Conservation (phyloP, 1,140 invertebrate genomes). For the Zophobas morio region DNA sequence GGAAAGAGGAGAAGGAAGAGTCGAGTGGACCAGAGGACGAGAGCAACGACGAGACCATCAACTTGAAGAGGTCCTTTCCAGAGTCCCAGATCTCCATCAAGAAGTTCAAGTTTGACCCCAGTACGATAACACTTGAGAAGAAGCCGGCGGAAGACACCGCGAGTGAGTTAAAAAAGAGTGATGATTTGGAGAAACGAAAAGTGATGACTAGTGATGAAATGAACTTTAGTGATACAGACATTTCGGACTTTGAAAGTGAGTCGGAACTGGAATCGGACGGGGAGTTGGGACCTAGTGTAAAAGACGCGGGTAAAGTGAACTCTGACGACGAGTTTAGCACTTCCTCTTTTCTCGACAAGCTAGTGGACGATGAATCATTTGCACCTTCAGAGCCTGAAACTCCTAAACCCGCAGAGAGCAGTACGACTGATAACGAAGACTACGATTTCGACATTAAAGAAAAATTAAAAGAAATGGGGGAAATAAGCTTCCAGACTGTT, state of each 20-base stretch:
- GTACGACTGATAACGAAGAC: conserved; percentile 55
- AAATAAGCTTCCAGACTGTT: conserved; percentile 68
- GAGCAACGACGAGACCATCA: conserved; percentile 52
- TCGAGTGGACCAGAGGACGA: conserved; percentile 56
- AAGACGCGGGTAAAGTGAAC: conserved; percentile 12
- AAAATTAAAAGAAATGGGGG: conserved; percentile 74
- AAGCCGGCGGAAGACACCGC: not conserved
- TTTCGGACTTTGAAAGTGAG: conserved; percentile 63
- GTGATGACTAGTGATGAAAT: conserved; percentile 33
- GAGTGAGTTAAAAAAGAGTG: conserved; percentile 45
- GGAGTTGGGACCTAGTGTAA: conserved; percentile 52
- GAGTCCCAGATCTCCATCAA: conserved; percentile 56
- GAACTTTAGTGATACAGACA: conserved; percentile 62
- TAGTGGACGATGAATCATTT: conserved; percentile 53
- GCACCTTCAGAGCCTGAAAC: conserved; percentile 42
- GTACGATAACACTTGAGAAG: conserved; percentile 46
- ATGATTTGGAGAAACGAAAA: conserved; percentile 16
- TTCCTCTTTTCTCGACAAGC: conserved; percentile 60
- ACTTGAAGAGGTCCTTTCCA: conserved; percentile 55
- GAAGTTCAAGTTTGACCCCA: conserved; percentile 55
- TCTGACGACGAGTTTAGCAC: conserved; percentile 46
- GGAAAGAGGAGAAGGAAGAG: conserved; percentile 55
- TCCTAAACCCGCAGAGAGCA: not conserved
- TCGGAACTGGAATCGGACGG: conserved; percentile 62
- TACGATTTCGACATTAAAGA: conserved; percentile 70